A percentile compares a stretch with the other conserved stretches of the same genome.
Conservation (phyloP, 2,888 invertebrate genomes). For the Heliconius aoede region DNA sequence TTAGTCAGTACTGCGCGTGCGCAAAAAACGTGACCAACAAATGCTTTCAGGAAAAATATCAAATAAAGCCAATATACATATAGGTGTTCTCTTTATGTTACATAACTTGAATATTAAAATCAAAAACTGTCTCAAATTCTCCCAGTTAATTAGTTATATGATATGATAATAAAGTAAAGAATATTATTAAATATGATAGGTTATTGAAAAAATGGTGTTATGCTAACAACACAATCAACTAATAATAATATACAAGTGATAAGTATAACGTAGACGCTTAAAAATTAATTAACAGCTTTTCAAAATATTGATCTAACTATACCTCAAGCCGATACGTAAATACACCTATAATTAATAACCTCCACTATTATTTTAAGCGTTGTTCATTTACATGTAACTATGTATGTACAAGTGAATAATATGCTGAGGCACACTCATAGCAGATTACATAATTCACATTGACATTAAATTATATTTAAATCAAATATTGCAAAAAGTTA, state of each 20-base stretch:
- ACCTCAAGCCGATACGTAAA: background rate
- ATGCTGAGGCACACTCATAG: background rate
- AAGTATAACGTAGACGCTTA: no score
- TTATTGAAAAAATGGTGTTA: no score
- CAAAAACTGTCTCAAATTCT: background rate
- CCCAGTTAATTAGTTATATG: background rate
- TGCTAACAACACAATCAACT: no score
- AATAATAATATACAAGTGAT: no score
- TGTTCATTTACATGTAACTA: background rate
- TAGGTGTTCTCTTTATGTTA: conserved; percentile 2
- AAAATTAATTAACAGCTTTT: background rate
- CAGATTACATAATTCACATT: conserved; percentile 5
- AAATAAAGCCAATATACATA: conserved; percentile 8
- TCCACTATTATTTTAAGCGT: background rate
- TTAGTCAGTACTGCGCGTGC: conserved; percentile 15
- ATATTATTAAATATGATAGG: no score
- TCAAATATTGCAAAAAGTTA: background rate
- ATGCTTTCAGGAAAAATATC: conserved; percentile 30
- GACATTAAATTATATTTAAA: background rate
- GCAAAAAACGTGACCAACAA: conserved; percentile 11
- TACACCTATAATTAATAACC: background rate
- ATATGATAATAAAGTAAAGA: no score
- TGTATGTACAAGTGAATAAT: background rate
- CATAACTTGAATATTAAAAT: background rate
- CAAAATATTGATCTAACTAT: background rate